phyloP scores from a whole-genome alignment of 2,797 vertebrate genomes.

The Danio jaintianensis region DNA sequence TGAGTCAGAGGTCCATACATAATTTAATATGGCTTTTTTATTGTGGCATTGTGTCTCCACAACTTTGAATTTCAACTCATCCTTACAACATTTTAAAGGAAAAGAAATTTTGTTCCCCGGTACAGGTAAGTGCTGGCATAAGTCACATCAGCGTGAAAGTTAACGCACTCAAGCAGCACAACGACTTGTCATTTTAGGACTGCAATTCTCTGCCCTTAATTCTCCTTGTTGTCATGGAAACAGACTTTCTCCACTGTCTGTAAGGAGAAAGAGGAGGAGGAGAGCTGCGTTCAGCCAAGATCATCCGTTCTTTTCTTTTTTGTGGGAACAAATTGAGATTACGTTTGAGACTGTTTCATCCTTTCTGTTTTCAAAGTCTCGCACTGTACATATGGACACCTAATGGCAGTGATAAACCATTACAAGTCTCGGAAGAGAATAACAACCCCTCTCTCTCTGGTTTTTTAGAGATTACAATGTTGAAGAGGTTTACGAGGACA shows the following conservation, averaged over 20 bases:
- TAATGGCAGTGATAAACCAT: not conserved
- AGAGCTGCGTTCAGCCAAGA: slow-evolving; percentile 67
- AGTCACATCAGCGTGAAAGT: slow-evolving; percentile 17
- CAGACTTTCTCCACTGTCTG: slow-evolving; percentile 75
- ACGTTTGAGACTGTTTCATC: slow-evolving; percentile 19
- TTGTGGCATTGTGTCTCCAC: not conserved
- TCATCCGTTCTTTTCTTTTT: slow-evolving; percentile 61
- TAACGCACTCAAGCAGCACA: slow-evolving; percentile 62
- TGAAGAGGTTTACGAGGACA: too few species aligned
- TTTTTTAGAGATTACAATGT: too few species aligned
- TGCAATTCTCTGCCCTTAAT: slow-evolving; percentile 72
- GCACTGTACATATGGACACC: not conserved
- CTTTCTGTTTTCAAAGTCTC: slow-evolving; percentile 20
- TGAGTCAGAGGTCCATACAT: not conserved
- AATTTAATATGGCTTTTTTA: not conserved
- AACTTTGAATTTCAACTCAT: not conserved
- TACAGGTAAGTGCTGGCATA: not conserved
- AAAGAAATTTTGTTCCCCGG: not conserved
- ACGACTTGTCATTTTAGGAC: slow-evolving; percentile 73
- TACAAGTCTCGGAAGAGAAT: not conserved
- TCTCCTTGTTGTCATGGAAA: slow-evolving; percentile 83
- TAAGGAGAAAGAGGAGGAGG: slow-evolving; percentile 64
- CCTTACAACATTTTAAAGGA: not conserved
- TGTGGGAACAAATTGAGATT: slow-evolving; percentile 23
- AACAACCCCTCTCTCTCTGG: not conserved